phyloP scores from a whole-genome alignment of 2,113 vertebrate genomes.

The Spizaetus ornatus region DNA sequence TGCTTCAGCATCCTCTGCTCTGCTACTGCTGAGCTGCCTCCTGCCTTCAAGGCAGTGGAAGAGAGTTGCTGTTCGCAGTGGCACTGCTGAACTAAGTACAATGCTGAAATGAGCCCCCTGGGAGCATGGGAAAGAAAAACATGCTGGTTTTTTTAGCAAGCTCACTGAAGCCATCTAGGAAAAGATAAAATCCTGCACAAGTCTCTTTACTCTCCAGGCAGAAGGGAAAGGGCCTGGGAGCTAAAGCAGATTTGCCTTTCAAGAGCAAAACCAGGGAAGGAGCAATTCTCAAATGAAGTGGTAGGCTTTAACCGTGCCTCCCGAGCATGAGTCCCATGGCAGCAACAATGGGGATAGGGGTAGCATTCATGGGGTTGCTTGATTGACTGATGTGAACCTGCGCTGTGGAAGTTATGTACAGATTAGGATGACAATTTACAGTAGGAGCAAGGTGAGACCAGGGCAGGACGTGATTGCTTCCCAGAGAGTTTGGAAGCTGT shows the following conservation, averaged over 20 bases:
- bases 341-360: neutral
- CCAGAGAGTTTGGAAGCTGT: neutral
- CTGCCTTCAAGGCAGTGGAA: neutral
- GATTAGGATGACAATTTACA: neutral
- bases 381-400: neutral
- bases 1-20: too few species aligned
- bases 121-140: neutral
- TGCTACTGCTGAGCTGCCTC: neutral
- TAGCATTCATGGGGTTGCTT: neutral
- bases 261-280: neutral
- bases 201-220: neutral
- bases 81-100: neutral
- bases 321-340: fast-evolving
- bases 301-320: neutral
- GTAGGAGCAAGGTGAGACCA: neutral
- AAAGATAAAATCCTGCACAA: neutral
- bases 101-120: neutral
- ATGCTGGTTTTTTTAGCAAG: neutral
- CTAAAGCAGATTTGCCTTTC: neutral
- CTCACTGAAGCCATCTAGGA: neutral
- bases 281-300: neutral
- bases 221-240: neutral
- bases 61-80: neutral
- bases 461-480: neutral
- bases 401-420: fast-evolving